Evolutionary conservation across 2,888 invertebrate species (phyloP).

Genomic region (Trimorus sp.): DNA sequence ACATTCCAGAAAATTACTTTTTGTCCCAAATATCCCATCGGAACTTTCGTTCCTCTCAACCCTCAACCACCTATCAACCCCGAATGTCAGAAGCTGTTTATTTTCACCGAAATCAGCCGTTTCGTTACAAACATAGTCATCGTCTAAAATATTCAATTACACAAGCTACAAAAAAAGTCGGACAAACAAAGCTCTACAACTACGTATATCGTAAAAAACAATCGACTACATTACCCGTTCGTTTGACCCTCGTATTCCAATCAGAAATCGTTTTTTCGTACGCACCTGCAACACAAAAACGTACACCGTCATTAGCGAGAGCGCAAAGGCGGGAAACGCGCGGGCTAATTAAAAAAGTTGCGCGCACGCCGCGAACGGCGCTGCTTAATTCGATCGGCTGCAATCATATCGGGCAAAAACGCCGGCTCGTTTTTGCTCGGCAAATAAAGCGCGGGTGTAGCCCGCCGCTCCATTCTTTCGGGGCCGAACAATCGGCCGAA

Average conservation of each 20-base stretch:
- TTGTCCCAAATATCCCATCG: too few species aligned
- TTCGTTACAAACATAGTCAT: too few species aligned
- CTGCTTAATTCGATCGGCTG: constrained; percentile 46
- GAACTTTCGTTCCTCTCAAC: too few species aligned
- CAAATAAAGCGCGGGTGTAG: constrained; percentile 61
- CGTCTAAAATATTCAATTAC: too few species aligned
- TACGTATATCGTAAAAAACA: too few species aligned
- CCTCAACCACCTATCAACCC: too few species aligned
- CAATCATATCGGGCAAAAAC: constrained; percentile 59
- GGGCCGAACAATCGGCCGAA: constrained; percentile 69
- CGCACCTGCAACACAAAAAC: constrained; percentile 55
- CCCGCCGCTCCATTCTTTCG: constrained; percentile 46
- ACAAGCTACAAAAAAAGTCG: too few species aligned
- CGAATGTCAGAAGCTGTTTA: too few species aligned
- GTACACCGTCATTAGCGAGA: constrained; percentile 41
- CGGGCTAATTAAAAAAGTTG: constrained; percentile 55
- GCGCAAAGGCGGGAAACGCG: constrained; percentile 7
- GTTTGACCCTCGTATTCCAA: constrained; percentile 12
- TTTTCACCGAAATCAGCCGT: too few species aligned
- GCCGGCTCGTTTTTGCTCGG: constrained; percentile 35
- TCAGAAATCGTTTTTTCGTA: constrained; percentile 24
- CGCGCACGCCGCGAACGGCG: constrained; percentile 44
- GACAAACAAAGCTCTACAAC: too few species aligned
- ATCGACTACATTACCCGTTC: constrained; percentile 26
- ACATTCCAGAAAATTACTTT: too few species aligned